phyloP scores from a whole-genome alignment of 2,888 invertebrate genomes.

The Meloe dianella region DNA sequence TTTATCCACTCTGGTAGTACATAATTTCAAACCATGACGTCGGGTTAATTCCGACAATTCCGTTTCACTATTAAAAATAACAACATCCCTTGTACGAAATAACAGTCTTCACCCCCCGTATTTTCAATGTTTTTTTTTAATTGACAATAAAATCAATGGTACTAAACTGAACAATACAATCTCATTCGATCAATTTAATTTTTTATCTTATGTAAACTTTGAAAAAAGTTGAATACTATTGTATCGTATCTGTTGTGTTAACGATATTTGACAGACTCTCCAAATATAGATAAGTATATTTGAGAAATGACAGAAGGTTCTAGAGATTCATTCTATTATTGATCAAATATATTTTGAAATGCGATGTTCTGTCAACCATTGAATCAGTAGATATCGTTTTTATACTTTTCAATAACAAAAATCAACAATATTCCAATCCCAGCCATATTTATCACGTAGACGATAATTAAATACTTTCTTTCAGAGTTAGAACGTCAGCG shows the following conservation, averaged over 20 bases:
- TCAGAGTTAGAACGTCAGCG: too few relatives aligned
- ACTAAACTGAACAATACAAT: not conserved
- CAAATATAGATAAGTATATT: not conserved
- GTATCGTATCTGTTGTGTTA: not conserved
- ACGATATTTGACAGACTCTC: constrained; percentile 3
- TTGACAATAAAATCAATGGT: not conserved
- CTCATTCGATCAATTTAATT: not conserved
- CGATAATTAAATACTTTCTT: not conserved
- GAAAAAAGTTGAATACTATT: not conserved
- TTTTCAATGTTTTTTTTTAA: not conserved
- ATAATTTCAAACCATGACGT: constrained; percentile 12
- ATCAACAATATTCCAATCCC: not conserved
- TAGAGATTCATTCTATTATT: constrained; percentile 1
- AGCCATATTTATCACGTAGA: not conserved
- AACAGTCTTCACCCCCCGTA: not conserved
- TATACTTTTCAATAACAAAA: not conserved
- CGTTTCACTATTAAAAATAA: not conserved
- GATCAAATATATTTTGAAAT: not conserved
- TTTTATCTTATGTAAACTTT: not conserved
- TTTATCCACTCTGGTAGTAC: constrained; percentile 25
- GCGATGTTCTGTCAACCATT: not conserved
- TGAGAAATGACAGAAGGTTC: constrained; percentile 4
- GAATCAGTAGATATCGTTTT: not conserved
- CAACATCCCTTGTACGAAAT: not conserved
- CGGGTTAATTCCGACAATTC: not conserved